A percentile compares a stretch with the other conserved stretches of the same genome.
Conservation (phyloP, 2,113 vertebrate genomes). For the Nannospalax galili region DNA sequence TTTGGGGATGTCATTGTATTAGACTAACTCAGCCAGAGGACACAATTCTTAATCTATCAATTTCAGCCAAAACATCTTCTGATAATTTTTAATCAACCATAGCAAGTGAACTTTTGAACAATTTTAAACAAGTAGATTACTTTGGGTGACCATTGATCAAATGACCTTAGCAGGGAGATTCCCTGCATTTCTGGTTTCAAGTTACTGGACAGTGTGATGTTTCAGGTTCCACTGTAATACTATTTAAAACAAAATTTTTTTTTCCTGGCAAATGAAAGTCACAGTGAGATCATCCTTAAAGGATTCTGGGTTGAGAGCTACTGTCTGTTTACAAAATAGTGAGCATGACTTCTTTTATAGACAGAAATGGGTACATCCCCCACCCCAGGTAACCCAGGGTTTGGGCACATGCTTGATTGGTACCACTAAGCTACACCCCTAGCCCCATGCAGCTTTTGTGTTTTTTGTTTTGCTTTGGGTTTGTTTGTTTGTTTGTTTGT, state of each 20-base stretch:
- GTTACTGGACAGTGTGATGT: neutral
- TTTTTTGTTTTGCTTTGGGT: neutral
- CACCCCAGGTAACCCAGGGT: neutral
- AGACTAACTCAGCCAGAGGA: constrained; percentile 11
- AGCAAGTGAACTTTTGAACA: constrained; percentile 19
- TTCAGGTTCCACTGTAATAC: neutral
- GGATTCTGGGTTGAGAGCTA: neutral
- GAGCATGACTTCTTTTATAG: neutral
- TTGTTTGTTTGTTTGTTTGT: neutral
- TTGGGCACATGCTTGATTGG: neutral
- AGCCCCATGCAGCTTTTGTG: neutral
- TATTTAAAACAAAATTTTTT: neutral
- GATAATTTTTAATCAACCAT: constrained; percentile 16
- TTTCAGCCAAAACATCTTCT: constrained; percentile 24
- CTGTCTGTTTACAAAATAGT: neutral
- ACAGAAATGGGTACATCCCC: neutral
- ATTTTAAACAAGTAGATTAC: constrained; percentile 2
- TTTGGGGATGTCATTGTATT: neutral
- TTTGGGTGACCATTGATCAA: neutral
- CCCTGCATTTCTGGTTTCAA: neutral
- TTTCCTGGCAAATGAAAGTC: neutral
- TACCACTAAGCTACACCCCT: neutral
- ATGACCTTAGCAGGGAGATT: neutral
- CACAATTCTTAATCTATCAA: neutral
- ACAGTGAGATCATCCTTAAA: neutral